Evolutionary conservation across 30 jellyfish, hydroid and myxozoan genomes (phyloP), one percentile per base, ranked within the genome.

Genomic region (Chironex yamaguchii): DNA sequence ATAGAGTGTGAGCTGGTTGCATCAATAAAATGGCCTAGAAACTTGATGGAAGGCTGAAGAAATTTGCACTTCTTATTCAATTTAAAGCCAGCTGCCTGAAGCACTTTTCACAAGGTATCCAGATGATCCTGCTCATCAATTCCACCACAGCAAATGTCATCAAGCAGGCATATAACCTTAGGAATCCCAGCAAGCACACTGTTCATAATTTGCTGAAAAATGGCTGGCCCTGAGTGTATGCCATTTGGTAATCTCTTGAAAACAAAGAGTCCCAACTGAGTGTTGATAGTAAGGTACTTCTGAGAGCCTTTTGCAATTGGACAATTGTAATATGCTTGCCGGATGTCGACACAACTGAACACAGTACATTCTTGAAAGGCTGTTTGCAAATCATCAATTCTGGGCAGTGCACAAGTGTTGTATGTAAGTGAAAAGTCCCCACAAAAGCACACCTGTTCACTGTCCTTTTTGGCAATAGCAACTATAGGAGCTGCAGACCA

Each of bases 401-500:
- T 67, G 1, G 97, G 94, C 49, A 88, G 6, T 4, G 97, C 94
- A 36, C 80, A 88, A n/a, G n/a, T n/a, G n/a, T n/a, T n/a, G n/a
- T n/a, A n/a, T n/a, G n/a, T n/a, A n/a, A n/a, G n/a, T n/a, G n/a
- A n/a, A n/a, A n/a, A n/a, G n/a, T n/a, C n/a, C n/a, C n/a, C n/a
- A n/a, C n/a, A n/a, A n/a, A n/a, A n/a, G n/a, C n/a, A n/a, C n/a
- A n/a, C n/a, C n/a, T n/a, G n/a, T n/a, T n/a, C n/a, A n/a, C n/a
- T n/a, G n/a, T n/a, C n/a, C n/a, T n/a, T n/a, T n/a, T n/a, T n/a
- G n/a, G n/a, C n/a, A n/a, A n/a, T n/a, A n/a, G n/a, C n/a, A n/a
- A n/a, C n/a, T n/a, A n/a, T n/a, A n/a, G n/a, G n/a, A n/a, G n/a
- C n/a, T n/a, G n/a, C n/a, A n/a, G n/a, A n/a, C n/a, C n/a, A n/a